Base-by-base conservation (phyloP, 2,888 invertebrate species). In the Himalopsyche tibetana region DNA sequence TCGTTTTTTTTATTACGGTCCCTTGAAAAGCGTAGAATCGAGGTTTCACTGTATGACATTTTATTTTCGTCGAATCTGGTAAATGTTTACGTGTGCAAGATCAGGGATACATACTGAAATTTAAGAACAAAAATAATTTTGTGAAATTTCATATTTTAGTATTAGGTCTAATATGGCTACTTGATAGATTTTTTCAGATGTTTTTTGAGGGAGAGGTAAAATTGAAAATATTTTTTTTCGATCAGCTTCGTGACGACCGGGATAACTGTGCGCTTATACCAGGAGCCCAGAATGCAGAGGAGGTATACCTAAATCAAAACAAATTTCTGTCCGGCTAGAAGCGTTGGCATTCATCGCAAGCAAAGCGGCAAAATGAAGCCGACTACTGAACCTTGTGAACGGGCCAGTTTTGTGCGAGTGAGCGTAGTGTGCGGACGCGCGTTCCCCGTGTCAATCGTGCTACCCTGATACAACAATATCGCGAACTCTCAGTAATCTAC, bases 391-490 rank as follows among this genome's bases (percentile, higher is more conserved):
- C 15, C 36, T 38, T 74, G 74, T 15, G 28, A 28, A 38, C 74
- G 4, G 38, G 74, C 74, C 74, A 74, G 74, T 74, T 74, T 74
- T 74, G 74, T 74, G 74, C 74, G 74, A 74, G 74, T 74, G 74
- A 74, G 74, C 74, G 74, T 36, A 4, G 74, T 38, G 74, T 38
- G 74, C 38, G 74, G 74, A 74, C 74, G 74, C 74, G 74, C 36
- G 12, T 74, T 63, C 38, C 74, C 36, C 51, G 19, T 74, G 74
- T 74, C 74, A 36, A 36, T 74, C 74, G 74, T 74, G 36, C 36
- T 74, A 36, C 74, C 74, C 74, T 74, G 74, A 38, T 74, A 74
- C 74, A 74, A 74, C 74, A 74, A 74, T 74, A 74, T 74, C 74
- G 74, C 74, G 74, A 36, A 74, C 74, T 74, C 74, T 74, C 74